Conservation (phyloP, 1,140 invertebrate genomes). For the Drosophila lacertosa region DNA sequence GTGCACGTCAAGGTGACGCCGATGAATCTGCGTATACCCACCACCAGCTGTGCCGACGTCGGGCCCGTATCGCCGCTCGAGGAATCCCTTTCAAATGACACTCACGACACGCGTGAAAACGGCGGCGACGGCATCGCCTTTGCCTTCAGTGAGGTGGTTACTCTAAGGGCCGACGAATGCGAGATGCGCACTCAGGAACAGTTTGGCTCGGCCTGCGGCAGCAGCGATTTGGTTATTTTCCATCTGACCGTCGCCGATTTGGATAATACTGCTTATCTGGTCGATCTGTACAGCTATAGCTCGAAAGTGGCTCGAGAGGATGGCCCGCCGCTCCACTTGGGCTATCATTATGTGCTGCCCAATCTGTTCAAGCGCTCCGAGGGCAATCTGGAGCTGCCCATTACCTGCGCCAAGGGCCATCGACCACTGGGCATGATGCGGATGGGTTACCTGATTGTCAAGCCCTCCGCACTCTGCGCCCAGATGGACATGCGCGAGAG, state of each 20-base stretch:
- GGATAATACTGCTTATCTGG: constrained; percentile 89
- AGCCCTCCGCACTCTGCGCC: constrained; percentile 54
- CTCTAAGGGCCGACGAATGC: constrained; percentile 86
- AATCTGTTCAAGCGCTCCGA: constrained; percentile 89
- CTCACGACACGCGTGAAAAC: constrained; percentile 85
- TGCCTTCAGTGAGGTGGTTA: constrained; percentile 87
- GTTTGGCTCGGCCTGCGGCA: constrained; percentile 91
- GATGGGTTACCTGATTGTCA: constrained; percentile 86
- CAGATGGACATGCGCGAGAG: constrained; percentile 92
- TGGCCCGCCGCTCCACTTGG: constrained; percentile 92
- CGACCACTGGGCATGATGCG: constrained; percentile 91
- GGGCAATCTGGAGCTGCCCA: constrained; percentile 91
- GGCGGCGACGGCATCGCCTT: constrained; percentile 84
- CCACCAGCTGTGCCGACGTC: constrained; percentile 56
- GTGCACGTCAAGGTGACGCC: constrained; percentile 92
- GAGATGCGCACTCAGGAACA: constrained; percentile 90
- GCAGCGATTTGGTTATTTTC: constrained; percentile 92
- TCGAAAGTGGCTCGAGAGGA: constrained; percentile 85
- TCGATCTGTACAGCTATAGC: constrained; percentile 87
- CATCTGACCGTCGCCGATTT: constrained; percentile 91
- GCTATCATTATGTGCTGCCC: constrained; percentile 92
- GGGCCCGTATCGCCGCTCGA: constrained; percentile 80
- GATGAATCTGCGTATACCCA: constrained; percentile 88
- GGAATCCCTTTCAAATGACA: constrained; percentile 86
- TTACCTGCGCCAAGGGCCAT: constrained; percentile 93